These are phyloP conservation scores for Calephelis virginiensis DNA, from an alignment of 1,140 invertebrate species.

Conservation along the genomic window DNA sequence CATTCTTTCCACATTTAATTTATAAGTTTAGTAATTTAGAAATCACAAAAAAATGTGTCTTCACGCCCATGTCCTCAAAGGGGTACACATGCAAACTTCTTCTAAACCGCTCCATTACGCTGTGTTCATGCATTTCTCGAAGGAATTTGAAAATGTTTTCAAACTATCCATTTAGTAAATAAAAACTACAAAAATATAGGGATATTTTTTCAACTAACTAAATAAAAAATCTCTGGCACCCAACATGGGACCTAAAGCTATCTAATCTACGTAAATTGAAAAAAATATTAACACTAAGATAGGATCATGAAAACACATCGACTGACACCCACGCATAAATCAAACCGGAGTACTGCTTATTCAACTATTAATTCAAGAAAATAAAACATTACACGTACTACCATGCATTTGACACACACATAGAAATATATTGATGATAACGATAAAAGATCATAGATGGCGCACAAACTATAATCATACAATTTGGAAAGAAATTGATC, in stretches of 20 bases:
- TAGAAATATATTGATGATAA: too few species aligned
- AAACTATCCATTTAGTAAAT: slow-evolving; percentile 30
- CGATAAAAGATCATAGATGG: too few species aligned
- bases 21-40: too few species aligned
- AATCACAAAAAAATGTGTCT: too few species aligned
- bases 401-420: too few species aligned
- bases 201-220: slow-evolving; percentile 40
- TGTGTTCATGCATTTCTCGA: slow-evolving; percentile 60
- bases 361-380: too few species aligned
- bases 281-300: slow-evolving; percentile 33
- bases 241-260: slow-evolving; percentile 54
- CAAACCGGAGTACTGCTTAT: background rate
- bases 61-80: too few species aligned
- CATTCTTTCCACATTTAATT: too few species aligned
- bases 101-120: slow-evolving; percentile 42
- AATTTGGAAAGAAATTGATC: too few species aligned
- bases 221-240: slow-evolving; percentile 52
- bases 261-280: slow-evolving; percentile 48
- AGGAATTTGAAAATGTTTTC: slow-evolving; percentile 33
- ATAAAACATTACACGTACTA: too few species aligned
- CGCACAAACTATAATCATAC: too few species aligned
- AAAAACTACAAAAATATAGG: slow-evolving; percentile 42
- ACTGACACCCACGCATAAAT: slow-evolving; percentile 37
- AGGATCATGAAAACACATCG: background rate
- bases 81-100: slow-evolving; percentile 58